Base-by-base conservation (phyloP, 2,113 vertebrate species). In the Vanacampus margaritifer region DNA sequence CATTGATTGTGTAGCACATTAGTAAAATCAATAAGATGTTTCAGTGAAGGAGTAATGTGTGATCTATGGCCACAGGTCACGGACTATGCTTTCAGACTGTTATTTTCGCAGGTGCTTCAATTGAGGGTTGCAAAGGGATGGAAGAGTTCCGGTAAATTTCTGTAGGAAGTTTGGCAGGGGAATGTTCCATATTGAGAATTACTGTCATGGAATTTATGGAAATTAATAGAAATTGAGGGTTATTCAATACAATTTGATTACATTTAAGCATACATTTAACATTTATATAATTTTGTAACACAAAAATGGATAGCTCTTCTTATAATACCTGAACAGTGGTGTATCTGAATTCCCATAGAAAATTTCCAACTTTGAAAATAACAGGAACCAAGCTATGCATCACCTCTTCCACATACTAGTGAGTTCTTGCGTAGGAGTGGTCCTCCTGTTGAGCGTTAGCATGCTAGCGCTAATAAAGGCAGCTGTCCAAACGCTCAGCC, bases 401-500 rank as follows among this genome's bases (percentile, higher is more conserved):
- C 73, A 75, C 71, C 67, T 78, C 83, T 73, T 79, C 78, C 87
- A 74, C 75, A 81, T 66, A 67, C 53, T 50, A 1, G 19, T 17
- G 68, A 69, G 54, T 65, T 32, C 28, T 32, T 68, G 84, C 65
- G 88, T 88, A 79, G 86, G 86, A 80, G 86, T 78, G 39, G 10
- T 83, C 85, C 84, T 86, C 83, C 78, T 85, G 86, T 78, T 78
- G 82, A 72, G 74, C 73, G 81, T 82, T 90, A 87, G 77, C 83
- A 82, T 85, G 85, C 82, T 84, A 79, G 79, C 53, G 75, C 85
- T 86, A 88, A 86, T 77, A 78, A 84, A 75, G 77, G 81, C 88
- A 89, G 84, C 89, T 90, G 89, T 87, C 86, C 85, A 88, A 89
- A 88, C 72, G 77, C 61, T 81, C 68, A 67, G 81, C 76, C 67